phyloP scores from a whole-genome alignment of 2,888 invertebrate species.

The Ptychoptera albimana region DNA sequence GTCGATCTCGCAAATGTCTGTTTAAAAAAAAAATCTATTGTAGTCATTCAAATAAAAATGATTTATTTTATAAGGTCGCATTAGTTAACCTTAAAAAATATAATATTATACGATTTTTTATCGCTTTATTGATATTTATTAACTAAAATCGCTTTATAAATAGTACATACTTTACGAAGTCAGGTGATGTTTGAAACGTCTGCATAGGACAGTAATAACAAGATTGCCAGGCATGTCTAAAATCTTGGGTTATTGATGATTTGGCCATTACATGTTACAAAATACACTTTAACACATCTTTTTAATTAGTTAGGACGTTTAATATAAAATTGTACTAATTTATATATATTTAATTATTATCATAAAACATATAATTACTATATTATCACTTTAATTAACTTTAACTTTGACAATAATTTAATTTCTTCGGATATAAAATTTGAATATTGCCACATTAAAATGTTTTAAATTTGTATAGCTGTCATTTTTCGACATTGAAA shows the following conservation, averaged over 20 bases:
- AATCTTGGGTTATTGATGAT: slow-evolving; percentile 3
- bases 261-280: slow-evolving; percentile 6
- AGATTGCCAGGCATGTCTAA: slow-evolving; percentile 35
- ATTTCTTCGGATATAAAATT: too few relatives aligned
- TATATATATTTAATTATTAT: too few relatives aligned
- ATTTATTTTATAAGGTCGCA: slow-evolving; percentile 44
- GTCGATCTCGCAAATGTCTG: slow-evolving; percentile 63
- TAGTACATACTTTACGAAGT: slow-evolving; percentile 40
- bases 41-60: not conserved
- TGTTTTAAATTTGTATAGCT: too few relatives aligned
- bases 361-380: too few relatives aligned
- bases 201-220: slow-evolving; percentile 44
- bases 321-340: too few relatives aligned
- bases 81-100: slow-evolving; percentile 19
- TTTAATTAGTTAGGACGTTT: too few relatives aligned
- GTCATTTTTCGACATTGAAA: too few relatives aligned
- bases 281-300: too few relatives aligned
- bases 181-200: slow-evolving; percentile 37
- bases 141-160: not conserved
- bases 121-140: not conserved
- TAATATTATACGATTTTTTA: not conserved
- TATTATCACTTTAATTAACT: too few relatives aligned
- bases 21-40: slow-evolving; percentile 15
- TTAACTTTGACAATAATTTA: too few relatives aligned
- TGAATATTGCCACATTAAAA: too few relatives aligned